Percentiles rank a stretch among this genome's conserved stretches.
phyloP scores from a whole-genome alignment of 2,797 vertebrate species.

The Xyrichtys novacula region DNA sequence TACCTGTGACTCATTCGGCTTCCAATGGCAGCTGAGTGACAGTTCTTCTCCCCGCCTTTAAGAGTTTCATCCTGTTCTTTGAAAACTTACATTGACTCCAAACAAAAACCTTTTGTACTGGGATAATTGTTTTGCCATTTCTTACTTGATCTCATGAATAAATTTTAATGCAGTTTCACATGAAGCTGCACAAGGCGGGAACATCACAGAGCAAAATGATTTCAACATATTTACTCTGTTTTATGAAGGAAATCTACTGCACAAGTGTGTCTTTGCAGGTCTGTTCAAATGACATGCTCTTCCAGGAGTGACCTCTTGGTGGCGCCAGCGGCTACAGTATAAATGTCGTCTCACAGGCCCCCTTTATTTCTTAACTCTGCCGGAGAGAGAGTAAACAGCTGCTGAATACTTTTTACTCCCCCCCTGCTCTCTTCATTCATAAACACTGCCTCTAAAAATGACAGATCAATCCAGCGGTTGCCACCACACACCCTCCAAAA shows the following conservation, averaged over 20 bases:
- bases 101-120: neutral
- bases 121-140: neutral
- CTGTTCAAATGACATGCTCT: neutral
- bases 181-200: neutral
- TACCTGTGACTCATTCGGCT: conserved; percentile 22
- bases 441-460: conserved; percentile 20
- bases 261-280: neutral
- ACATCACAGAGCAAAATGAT: neutral
- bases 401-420: neutral
- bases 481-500: conserved; percentile 59
- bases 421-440: conserved; percentile 10
- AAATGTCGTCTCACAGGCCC: neutral
- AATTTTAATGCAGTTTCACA: neutral
- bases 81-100: neutral
- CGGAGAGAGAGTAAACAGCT: conserved; percentile 21
- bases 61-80: neutral
- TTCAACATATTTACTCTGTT: neutral
- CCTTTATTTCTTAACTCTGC: conserved; percentile 16
- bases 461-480: conserved; percentile 35
- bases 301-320: conserved; percentile 50
- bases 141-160: neutral
- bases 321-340: conserved; percentile 50
- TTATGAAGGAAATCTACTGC: neutral
- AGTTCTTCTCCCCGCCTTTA: neutral
- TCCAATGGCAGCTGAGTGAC: neutral